phyloP scores from a whole-genome alignment of 2,888 invertebrate species.

The Phengaris arion region DNA sequence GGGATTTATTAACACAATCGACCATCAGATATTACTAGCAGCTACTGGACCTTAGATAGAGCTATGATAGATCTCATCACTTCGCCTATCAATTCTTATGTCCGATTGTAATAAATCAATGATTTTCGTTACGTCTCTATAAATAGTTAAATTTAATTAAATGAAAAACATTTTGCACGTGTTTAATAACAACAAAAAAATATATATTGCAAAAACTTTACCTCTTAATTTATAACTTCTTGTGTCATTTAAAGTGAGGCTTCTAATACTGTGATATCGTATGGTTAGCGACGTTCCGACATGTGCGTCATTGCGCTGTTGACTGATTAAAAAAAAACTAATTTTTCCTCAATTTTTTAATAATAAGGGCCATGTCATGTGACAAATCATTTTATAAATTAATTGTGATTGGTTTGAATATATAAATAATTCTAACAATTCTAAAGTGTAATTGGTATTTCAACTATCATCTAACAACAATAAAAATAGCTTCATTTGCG shows the following conservation, averaged over 20 bases:
- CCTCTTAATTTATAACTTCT: neutral
- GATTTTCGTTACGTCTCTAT: neutral
- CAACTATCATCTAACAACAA: no score
- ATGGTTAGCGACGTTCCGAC: neutral
- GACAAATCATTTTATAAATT: neutral
- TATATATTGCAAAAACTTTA: neutral
- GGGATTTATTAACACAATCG: no score
- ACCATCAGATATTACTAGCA: no score
- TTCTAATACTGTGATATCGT: neutral
- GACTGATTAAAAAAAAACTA: conserved; percentile 1
- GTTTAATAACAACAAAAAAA: neutral
- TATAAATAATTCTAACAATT: neutral
- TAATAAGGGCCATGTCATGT: neutral
- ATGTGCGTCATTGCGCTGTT: conserved; percentile 5
- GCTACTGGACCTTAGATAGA: no score
- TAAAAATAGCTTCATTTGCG: no score
- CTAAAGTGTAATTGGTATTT: no score
- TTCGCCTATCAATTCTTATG: no score
- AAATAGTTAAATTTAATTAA: neutral
- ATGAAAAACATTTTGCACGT: neutral
- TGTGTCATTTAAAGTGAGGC: neutral
- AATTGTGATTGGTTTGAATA: neutral
- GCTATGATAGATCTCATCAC: no score
- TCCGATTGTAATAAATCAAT: neutral
- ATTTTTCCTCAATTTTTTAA: neutral